A percentile compares a stretch with the other conserved stretches of the same genome.
These are phyloP conservation scores for Philotrypesis tridentata DNA, from an alignment of 1,140 invertebrate genomes.

Conservation along the genomic window DNA sequence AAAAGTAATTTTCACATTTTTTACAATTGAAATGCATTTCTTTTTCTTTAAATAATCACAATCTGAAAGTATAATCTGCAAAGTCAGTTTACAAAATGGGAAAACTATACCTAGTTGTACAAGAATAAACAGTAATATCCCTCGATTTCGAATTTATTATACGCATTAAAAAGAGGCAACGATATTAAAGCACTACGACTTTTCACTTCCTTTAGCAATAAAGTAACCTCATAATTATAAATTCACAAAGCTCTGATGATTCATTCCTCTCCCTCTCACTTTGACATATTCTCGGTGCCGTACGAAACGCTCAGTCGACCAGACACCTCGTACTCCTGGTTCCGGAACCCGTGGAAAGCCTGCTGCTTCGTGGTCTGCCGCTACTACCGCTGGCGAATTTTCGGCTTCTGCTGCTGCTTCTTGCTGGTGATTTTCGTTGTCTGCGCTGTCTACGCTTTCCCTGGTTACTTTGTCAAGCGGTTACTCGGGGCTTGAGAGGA, in stretches of 20 bases:
- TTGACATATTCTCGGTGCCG: neutral
- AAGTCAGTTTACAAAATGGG: too few relatives aligned
- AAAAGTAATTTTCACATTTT: too few relatives aligned
- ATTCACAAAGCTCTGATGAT: neutral
- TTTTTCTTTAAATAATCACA: too few relatives aligned
- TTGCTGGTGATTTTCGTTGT: slow-evolving; percentile 65
- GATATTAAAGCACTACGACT: too few relatives aligned
- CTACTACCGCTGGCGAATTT: slow-evolving; percentile 73
- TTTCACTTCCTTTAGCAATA: too few relatives aligned
- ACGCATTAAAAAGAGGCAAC: too few relatives aligned
- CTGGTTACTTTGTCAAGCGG: slow-evolving; percentile 73
- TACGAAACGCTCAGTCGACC: slow-evolving; percentile 71
- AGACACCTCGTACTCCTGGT: slow-evolving; percentile 78
- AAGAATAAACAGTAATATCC: too few relatives aligned
- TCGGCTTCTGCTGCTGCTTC: slow-evolving; percentile 64
- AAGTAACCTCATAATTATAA: neutral
- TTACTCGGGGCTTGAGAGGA: slow-evolving; percentile 63
- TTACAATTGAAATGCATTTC: too few relatives aligned
- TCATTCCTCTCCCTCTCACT: neutral
- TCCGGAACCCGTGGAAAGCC: slow-evolving; percentile 77
- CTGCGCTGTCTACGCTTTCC: slow-evolving; percentile 73
- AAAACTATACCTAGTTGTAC: too few relatives aligned
- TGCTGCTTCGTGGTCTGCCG: slow-evolving; percentile 74
- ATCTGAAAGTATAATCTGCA: too few relatives aligned
- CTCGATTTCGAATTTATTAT: too few relatives aligned